Evolutionary conservation across 2,113 vertebrate genomes (phyloP).

Genomic region (Ciconia stormi): DNA sequence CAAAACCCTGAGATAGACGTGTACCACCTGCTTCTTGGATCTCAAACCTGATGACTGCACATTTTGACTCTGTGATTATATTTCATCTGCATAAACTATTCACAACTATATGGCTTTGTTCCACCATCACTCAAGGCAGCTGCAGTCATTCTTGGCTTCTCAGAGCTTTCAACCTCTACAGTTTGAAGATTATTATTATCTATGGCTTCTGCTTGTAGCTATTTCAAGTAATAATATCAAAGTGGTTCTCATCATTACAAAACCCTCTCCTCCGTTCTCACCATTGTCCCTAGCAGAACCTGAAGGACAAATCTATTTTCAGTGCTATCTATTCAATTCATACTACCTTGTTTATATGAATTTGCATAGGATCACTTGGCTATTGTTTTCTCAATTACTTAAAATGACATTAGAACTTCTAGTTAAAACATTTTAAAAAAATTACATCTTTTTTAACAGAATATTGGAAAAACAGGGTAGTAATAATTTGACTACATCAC

Average conservation of each 20-base stretch:
- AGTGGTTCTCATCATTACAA: conserved; percentile 22
- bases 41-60: conserved; percentile 26
- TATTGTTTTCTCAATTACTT: not conserved
- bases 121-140: conserved; percentile 46
- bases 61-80: conserved; percentile 44
- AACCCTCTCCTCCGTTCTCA: not conserved
- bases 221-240: conserved; percentile 34
- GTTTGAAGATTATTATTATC: conserved; percentile 36
- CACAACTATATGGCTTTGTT: conserved; percentile 18
- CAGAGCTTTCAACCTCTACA: conserved; percentile 26
- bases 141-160: conserved; percentile 38
- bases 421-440: not conserved
- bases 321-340: not conserved
- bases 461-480: not conserved
- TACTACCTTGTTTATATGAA: not conserved
- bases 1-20: conserved; percentile 20
- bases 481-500: not conserved
- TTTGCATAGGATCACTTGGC: not conserved
- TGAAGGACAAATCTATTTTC: conserved; percentile 29
- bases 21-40: conserved; percentile 60
- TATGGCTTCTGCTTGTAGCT: conserved; percentile 23
- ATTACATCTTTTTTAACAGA: not conserved
- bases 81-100: conserved; percentile 37
- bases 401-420: not conserved
- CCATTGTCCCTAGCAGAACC: not conserved